Evolutionary conservation across 2,888 invertebrate species (phyloP).

Genomic region (Drosophila atripex): DNA sequence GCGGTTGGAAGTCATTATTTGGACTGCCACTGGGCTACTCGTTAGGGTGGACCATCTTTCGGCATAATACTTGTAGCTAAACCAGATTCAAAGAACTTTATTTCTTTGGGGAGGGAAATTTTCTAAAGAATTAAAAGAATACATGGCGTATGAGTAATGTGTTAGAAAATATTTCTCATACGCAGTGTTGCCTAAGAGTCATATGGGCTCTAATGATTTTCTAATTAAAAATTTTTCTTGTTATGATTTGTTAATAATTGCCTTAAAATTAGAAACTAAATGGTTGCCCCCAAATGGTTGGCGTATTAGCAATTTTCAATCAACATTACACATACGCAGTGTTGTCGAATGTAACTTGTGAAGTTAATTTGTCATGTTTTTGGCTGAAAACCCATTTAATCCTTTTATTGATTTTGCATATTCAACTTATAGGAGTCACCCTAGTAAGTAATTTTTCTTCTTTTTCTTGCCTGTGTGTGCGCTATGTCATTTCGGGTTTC

Average conservation of each 20-base stretch:
- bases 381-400: background rate
- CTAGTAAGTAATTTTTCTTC: constrained; percentile 3
- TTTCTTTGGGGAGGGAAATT: background rate
- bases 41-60: constrained; percentile 13
- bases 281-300: background rate
- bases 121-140: background rate
- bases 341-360: background rate
- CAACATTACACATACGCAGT: background rate
- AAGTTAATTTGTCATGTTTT: background rate
- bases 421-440: constrained; percentile 7
- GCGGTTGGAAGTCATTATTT: constrained; percentile 76
- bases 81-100: background rate
- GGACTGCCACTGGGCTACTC: constrained; percentile 29
- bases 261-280: too few species aligned
- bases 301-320: background rate
- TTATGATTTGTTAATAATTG: too few species aligned
- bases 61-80: background rate
- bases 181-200: background rate
- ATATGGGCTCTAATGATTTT: background rate
- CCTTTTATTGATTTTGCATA: background rate
- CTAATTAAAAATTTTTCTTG: too few species aligned
- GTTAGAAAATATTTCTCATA: background rate
- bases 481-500: constrained; percentile 41
- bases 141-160: background rate
- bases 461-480: constrained; percentile 30